Conservation (phyloP, 2,797 vertebrate species). For the Poeciliopsis turneri region DNA sequence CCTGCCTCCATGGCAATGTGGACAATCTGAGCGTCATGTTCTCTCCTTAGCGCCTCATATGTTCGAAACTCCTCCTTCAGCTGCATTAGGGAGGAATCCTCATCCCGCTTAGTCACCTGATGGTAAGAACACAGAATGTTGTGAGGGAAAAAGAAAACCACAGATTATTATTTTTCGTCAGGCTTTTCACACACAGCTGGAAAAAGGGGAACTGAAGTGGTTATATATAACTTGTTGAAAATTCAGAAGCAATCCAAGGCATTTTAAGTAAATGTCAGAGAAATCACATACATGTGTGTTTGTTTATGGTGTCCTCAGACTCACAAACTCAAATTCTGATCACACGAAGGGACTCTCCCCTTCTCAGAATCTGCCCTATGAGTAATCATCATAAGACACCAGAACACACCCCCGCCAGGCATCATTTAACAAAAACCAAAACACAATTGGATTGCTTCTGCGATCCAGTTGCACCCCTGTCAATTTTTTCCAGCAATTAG, state of each 20-base stretch:
- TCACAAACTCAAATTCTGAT: slow-evolving; percentile 70
- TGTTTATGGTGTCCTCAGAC: slow-evolving; percentile 68
- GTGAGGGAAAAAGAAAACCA: not conserved
- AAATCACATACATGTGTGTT: not conserved
- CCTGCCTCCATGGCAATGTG: slow-evolving; percentile 98
- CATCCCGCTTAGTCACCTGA: slow-evolving; percentile 96
- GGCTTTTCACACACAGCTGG: not conserved
- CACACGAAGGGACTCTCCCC: slow-evolving; percentile 77
- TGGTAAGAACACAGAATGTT: not conserved
- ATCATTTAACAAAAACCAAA: slow-evolving; percentile 6
- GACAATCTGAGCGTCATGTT: slow-evolving; percentile 96
- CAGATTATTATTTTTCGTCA: not conserved
- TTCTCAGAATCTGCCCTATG: slow-evolving; percentile 97
- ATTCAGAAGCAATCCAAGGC: not conserved
- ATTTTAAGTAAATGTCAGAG: slow-evolving; percentile 3
- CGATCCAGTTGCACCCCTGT: not conserved
- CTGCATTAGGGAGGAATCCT: slow-evolving; percentile 98
- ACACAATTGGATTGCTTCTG: slow-evolving; percentile 12
- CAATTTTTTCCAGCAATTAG: slow-evolving; percentile 4
- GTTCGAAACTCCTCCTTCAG: slow-evolving; percentile 96
- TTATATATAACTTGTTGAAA: not conserved
- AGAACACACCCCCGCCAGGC: slow-evolving; percentile 15
- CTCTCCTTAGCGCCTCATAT: slow-evolving; percentile 93
- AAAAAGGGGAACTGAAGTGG: not conserved
- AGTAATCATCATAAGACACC: slow-evolving; percentile 91